Evolutionary conservation across 2,113 vertebrate genomes (phyloP).

Genomic region (Xyliphius kryptos): DNA sequence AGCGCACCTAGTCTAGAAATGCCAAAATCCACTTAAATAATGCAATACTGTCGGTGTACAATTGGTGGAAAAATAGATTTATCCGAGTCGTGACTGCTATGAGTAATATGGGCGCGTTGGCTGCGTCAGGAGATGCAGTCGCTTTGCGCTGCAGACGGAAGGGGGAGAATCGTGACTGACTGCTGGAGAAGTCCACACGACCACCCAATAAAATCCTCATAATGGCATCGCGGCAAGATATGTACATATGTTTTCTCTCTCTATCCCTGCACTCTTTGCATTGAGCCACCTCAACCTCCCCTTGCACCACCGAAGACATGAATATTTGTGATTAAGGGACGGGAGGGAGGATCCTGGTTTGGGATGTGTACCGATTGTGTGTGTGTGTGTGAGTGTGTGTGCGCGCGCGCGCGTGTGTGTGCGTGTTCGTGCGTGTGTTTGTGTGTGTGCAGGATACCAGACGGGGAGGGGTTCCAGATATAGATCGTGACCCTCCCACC

Average conservation of each 20-base stretch:
- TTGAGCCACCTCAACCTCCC: slow-evolving; percentile 55
- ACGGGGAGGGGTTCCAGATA: slow-evolving; percentile 69
- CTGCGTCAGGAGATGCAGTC: slow-evolving; percentile 97
- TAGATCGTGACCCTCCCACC: slow-evolving; percentile 82
- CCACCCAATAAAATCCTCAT: slow-evolving; percentile 65
- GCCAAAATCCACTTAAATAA: no score
- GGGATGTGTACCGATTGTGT: slow-evolving; percentile 47
- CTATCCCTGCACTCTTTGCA: slow-evolving; percentile 46
- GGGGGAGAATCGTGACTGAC: slow-evolving; percentile 97
- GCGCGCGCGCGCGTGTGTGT: no score
- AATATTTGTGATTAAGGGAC: slow-evolving; percentile 51
- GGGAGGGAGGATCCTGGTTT: slow-evolving; percentile 38
- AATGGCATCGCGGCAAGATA: slow-evolving; percentile 51
- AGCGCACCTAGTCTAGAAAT: no score
- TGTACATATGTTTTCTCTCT: slow-evolving; percentile 40
- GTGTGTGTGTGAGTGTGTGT: slow-evolving; percentile 28
- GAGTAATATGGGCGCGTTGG: slow-evolving; percentile 86
- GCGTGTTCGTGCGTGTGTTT: no score
- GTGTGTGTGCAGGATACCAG: no score
- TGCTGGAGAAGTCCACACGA: slow-evolving; percentile 84
- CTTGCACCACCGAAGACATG: slow-evolving; percentile 73
- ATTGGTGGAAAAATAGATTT: no score
- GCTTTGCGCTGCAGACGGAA: slow-evolving; percentile 94
- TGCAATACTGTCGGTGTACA: no score
- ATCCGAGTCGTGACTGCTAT: no score